Evolutionary conservation across 2,888 invertebrate genomes (phyloP).

Genomic region (Cephus spinipes): DNA sequence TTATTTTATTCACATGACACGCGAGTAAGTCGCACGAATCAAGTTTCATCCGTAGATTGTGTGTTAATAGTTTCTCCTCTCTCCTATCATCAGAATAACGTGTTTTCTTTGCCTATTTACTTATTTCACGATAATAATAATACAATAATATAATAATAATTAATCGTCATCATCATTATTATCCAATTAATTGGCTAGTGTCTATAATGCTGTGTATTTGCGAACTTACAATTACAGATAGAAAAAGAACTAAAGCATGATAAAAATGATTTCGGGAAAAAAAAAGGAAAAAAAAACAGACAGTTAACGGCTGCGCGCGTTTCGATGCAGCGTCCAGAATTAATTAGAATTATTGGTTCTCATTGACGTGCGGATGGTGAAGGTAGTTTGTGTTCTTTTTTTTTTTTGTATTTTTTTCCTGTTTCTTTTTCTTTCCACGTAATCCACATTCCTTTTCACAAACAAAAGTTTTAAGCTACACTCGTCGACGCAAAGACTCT

Average conservation of each 20-base stretch:
- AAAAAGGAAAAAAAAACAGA: not conserved
- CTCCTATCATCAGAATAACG: constrained; percentile 37
- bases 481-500: too few relatives aligned
- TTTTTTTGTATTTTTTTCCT: too few relatives aligned
- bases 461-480: too few relatives aligned
- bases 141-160: constrained; percentile 47
- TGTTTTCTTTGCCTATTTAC: constrained; percentile 33
- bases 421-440: too few relatives aligned
- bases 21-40: constrained; percentile 25
- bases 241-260: constrained; percentile 44
- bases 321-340: too few relatives aligned
- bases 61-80: constrained; percentile 19
- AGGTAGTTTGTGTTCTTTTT: too few relatives aligned
- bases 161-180: constrained; percentile 37
- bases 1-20: constrained; percentile 24
- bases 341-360: too few relatives aligned
- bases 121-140: constrained; percentile 41
- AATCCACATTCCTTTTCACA: too few relatives aligned
- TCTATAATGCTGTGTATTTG: constrained; percentile 47
- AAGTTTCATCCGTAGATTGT: constrained; percentile 24
- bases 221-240: constrained; percentile 48
- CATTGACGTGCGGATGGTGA: too few relatives aligned
- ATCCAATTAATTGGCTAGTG: constrained; percentile 44
- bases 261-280: constrained; percentile 47
- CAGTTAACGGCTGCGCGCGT: too few relatives aligned